phyloP scores from a whole-genome alignment of 2,113 vertebrate genomes.

The Cygnus atratus region DNA sequence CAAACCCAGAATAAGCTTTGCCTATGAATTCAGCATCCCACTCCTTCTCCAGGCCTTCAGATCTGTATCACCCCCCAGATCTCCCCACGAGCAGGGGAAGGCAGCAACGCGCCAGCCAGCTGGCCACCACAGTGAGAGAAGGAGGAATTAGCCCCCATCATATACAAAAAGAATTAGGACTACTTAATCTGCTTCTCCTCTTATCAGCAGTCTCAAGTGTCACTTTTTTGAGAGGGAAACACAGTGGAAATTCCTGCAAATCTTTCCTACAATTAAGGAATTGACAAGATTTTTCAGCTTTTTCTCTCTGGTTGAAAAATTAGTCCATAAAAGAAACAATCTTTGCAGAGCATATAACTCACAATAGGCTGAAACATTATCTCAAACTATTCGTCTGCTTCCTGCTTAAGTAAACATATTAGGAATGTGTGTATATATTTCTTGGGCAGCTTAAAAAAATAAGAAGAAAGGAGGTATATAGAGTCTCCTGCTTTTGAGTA shows the following conservation, averaged over 20 bases:
- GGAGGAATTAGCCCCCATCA: constrained; percentile 29
- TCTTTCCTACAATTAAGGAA: constrained; percentile 46
- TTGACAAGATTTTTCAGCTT: constrained; percentile 57
- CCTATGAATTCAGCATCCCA: not conserved
- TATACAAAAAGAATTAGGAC: constrained; percentile 31
- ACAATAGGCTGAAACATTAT: constrained; percentile 59
- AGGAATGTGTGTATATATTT: constrained; percentile 50
- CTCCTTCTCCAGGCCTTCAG: not conserved
- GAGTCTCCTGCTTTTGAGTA: constrained; percentile 32
- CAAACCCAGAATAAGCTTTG: not conserved
- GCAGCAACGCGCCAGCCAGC: not conserved
- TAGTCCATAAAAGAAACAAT: constrained; percentile 38
- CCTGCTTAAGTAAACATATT: constrained; percentile 68
- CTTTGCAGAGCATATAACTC: constrained; percentile 22
- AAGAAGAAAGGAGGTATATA: constrained; percentile 18
- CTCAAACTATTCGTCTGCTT: constrained; percentile 62
- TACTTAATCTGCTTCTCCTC: constrained; percentile 41
- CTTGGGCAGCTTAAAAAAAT: constrained; percentile 46
- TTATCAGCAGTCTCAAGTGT: constrained; percentile 49
- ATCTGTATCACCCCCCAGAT: not conserved
- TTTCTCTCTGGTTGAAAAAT: constrained; percentile 47
- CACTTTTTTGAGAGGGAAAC: not conserved
- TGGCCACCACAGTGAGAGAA: constrained; percentile 35
- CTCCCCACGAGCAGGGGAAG: not conserved
- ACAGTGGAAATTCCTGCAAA: constrained; percentile 36